Evolutionary conservation across 2,888 invertebrate genomes (phyloP).

Genomic region (Lysandra bellargus): DNA sequence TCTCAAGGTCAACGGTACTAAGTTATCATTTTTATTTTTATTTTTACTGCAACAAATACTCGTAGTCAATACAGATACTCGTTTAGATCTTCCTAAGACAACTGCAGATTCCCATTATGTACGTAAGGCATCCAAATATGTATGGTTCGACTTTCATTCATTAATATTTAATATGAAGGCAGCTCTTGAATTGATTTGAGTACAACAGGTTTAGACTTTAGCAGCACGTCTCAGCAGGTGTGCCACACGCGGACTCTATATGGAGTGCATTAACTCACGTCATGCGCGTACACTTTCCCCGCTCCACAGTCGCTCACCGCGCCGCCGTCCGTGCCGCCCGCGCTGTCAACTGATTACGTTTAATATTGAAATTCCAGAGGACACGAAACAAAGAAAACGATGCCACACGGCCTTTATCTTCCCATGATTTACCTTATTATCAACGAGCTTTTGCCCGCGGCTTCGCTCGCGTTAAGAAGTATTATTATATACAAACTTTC

Average conservation of each 20-base stretch:
- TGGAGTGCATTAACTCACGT: not conserved
- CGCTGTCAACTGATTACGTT: not conserved
- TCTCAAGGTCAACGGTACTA: too few species aligned
- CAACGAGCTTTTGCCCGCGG: too few species aligned
- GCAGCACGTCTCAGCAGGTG: not conserved
- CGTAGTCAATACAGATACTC: too few species aligned
- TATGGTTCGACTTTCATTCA: not conserved
- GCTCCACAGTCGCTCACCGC: not conserved
- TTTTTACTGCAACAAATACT: too few species aligned
- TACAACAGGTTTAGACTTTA: not conserved
- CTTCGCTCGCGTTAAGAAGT: too few species aligned
- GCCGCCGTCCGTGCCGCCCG: not conserved
- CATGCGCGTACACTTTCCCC: not conserved
- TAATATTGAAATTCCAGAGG: not conserved
- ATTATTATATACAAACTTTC: too few species aligned
- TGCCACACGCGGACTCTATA: not conserved
- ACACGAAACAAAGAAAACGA: conserved; percentile 4
- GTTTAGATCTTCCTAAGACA: too few species aligned
- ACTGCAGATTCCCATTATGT: not conserved
- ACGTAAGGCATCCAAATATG: too few species aligned
- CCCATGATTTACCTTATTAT: not conserved
- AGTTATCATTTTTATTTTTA: too few species aligned
- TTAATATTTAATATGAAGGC: not conserved
- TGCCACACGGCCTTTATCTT: not conserved
- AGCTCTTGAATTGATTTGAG: not conserved